phyloP scores from a whole-genome alignment of 37 sponge, comb jelly and placozoan species.

The Lycopodina hypogea region DNA sequence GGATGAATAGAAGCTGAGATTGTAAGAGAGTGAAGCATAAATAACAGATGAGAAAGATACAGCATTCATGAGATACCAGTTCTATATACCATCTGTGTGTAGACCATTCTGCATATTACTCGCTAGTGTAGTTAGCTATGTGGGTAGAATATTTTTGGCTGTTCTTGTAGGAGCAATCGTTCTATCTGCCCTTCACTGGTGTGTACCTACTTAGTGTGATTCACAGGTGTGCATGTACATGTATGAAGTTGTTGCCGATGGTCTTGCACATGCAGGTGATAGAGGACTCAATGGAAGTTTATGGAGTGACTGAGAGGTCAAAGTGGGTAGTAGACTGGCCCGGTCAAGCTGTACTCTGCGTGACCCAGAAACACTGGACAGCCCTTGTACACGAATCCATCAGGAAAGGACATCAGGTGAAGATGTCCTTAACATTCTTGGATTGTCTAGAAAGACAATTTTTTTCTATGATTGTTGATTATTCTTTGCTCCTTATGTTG shows the following conservation, averaged over 20 bases:
- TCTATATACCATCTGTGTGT: neutral
- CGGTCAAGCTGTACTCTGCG: slow-evolving; percentile 96
- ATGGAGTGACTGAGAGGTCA: slow-evolving; percentile 58
- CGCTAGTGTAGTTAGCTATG: too few relatives aligned
- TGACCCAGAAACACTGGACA: slow-evolving; percentile 98
- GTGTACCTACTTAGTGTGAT: too few relatives aligned
- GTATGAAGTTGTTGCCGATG: too few relatives aligned
- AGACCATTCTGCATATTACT: too few relatives aligned
- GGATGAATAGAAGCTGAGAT: neutral
- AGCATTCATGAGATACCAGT: neutral
- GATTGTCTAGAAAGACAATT: too few relatives aligned
- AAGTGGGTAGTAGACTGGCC: slow-evolving; percentile 95
- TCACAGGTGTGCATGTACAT: too few relatives aligned
- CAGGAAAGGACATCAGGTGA: slow-evolving; percentile 74
- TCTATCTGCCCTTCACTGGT: too few relatives aligned
- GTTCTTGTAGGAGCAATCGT: too few relatives aligned
- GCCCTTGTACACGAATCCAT: slow-evolving; percentile 80
- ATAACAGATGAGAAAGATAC: neutral
- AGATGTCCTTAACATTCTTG: neutral
- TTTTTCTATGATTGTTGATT: too few relatives aligned
- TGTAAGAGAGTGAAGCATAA: too few relatives aligned
- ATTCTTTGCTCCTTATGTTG: neutral
- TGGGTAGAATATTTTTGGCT: too few relatives aligned
- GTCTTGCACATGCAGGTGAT: slow-evolving; percentile 76
- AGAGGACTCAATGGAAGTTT: slow-evolving; percentile 62